Percentiles rank a stretch among this genome's conserved stretches.
phyloP scores from a whole-genome alignment of 2,888 invertebrate genomes.

The Alsophila aescularia region DNA sequence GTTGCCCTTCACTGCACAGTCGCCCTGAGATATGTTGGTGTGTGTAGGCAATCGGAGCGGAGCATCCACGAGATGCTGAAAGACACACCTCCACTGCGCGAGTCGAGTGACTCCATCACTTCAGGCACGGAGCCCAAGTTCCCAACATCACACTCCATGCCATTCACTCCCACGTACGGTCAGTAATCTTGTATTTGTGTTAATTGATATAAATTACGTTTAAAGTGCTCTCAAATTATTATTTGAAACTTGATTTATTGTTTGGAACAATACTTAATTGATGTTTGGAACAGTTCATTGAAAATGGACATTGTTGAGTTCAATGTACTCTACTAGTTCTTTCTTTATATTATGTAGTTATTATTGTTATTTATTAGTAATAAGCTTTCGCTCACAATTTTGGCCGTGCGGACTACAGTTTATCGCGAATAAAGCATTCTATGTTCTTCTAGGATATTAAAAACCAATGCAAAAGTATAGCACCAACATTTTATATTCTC shows the following conservation, averaged over 20 bases:
- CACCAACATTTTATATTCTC: too few species aligned
- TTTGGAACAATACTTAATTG: neutral
- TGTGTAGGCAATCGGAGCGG: constrained; percentile 83
- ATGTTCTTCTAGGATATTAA: too few species aligned
- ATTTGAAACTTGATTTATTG: neutral
- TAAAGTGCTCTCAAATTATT: constrained; percentile 3
- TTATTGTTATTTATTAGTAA: too few species aligned
- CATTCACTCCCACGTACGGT: constrained; percentile 89
- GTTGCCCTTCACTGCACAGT: neutral
- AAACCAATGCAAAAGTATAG: too few species aligned
- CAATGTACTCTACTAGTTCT: neutral
- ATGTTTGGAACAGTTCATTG: neutral
- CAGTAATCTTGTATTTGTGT: constrained; percentile 32
- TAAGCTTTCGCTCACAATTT: too few species aligned
- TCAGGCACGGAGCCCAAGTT: constrained; percentile 89
- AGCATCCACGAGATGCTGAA: constrained; percentile 95
- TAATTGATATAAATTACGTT: constrained; percentile 1
- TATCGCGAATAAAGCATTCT: too few species aligned
- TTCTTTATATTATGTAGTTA: too few species aligned
- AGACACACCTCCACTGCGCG: constrained; percentile 91
- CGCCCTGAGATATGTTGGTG: neutral
- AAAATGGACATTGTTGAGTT: neutral
- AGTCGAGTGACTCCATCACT: constrained; percentile 89
- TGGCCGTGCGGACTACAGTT: too few species aligned
- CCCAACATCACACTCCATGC: constrained; percentile 87